These are phyloP conservation scores for Montipora capitata DNA, from an alignment of 92 coral and sea anemone genomes.

Conservation along the genomic window DNA sequence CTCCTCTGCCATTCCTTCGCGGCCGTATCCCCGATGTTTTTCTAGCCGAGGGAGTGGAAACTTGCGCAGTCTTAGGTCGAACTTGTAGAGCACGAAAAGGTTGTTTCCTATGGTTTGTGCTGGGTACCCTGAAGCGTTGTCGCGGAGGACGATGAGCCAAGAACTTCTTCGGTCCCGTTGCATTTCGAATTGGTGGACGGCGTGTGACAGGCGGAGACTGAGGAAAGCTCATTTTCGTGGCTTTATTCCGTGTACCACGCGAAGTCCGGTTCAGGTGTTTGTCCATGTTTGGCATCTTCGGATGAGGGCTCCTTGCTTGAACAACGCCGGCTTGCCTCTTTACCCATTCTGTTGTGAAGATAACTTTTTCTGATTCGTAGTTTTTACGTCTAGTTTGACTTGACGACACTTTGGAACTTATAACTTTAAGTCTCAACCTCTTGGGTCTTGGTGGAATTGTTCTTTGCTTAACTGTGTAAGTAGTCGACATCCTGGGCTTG, in stretches of 20 bases:
- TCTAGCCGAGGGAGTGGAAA: not conserved
- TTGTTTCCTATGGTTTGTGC: not conserved
- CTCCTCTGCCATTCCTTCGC: not conserved
- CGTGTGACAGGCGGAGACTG: not conserved
- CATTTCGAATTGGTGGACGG: too few relatives aligned
- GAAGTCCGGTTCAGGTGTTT: not conserved
- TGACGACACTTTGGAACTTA: conserved; percentile 19
- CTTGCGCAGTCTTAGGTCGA: not conserved
- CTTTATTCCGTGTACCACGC: not conserved
- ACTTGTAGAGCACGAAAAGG: not conserved
- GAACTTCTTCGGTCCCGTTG: too few relatives aligned
- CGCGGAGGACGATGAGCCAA: too few relatives aligned
- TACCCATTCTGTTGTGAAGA: not conserved
- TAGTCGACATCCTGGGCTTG: too few relatives aligned
- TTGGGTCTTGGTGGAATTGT: not conserved
- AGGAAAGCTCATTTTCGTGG: not conserved
- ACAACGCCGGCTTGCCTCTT: not conserved
- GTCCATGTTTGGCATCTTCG: not conserved
- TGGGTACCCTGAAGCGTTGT: too few relatives aligned
- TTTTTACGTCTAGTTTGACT: too few relatives aligned
- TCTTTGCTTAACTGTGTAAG: not conserved
- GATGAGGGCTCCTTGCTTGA: not conserved
- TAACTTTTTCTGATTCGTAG: not conserved
- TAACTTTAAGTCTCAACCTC: not conserved
- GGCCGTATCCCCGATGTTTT: not conserved